Conservation (phyloP, 2,888 invertebrate species). For the Aphodius sticticus region DNA sequence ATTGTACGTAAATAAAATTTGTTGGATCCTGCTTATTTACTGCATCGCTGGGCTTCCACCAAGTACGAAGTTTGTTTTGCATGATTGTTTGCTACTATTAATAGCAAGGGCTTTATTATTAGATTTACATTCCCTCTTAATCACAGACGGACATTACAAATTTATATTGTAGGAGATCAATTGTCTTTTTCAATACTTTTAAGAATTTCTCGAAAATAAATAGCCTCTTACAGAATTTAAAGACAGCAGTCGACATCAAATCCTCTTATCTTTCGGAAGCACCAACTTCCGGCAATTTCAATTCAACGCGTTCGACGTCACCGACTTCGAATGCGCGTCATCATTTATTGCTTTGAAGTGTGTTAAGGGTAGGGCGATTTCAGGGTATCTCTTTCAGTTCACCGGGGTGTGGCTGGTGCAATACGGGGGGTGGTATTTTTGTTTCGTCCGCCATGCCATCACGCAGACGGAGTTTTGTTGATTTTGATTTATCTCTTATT, state of each 20-base stretch:
- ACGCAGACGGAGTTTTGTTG: conserved; percentile 13
- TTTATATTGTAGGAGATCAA: too few relatives aligned
- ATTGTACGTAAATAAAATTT: background rate
- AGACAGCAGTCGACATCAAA: too few relatives aligned
- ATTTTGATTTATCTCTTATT: conserved; percentile 26
- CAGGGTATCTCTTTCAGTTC: conserved; percentile 7
- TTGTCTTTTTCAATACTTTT: too few relatives aligned
- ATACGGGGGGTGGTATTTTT: conserved; percentile 7
- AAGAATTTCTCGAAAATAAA: too few relatives aligned
- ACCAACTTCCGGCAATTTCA: too few relatives aligned
- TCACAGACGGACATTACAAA: too few relatives aligned
- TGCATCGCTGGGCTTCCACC: background rate
- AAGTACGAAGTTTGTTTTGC: background rate
- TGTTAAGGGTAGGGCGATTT: background rate
- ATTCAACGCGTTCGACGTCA: too few relatives aligned
- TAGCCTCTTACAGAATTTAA: too few relatives aligned
- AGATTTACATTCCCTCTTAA: too few relatives aligned
- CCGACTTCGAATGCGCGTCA: background rate
- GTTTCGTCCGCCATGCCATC: conserved; percentile 1
- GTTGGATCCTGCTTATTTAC: background rate
- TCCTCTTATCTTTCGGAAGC: too few relatives aligned
- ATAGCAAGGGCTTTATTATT: too few relatives aligned
- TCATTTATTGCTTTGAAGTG: conserved; percentile 14
- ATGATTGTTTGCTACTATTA: background rate
- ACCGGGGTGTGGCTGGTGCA: background rate